A percentile compares a stretch with the other conserved stretches of the same genome.
Conservation (phyloP, 2,888 invertebrate genomes). For the Coleophora flavipennella region DNA sequence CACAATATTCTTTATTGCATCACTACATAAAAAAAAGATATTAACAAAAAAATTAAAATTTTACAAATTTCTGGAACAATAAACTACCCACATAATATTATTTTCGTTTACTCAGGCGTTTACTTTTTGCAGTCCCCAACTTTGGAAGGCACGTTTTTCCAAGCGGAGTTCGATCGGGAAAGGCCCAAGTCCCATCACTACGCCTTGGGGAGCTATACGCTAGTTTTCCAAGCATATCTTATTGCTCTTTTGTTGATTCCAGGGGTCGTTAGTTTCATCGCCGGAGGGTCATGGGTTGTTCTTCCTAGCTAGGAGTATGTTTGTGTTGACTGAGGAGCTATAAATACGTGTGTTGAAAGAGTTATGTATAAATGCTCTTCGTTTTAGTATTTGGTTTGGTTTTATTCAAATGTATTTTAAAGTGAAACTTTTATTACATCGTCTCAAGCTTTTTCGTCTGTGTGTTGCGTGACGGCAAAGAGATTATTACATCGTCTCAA, state of each 20-base stretch:
- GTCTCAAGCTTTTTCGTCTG: too few relatives aligned
- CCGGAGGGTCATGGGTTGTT: conserved; percentile 24
- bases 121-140: conserved; percentile 23
- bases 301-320: neutral
- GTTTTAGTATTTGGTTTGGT: neutral
- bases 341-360: neutral
- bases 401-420: neutral
- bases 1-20: too few relatives aligned
- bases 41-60: too few relatives aligned
- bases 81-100: conserved; percentile 27
- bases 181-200: conserved; percentile 28
- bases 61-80: too few relatives aligned
- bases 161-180: conserved; percentile 30
- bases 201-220: conserved; percentile 58
- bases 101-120: conserved; percentile 40
- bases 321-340: neutral
- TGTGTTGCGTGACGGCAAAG: too few relatives aligned
- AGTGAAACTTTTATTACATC: too few relatives aligned
- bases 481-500: too few relatives aligned
- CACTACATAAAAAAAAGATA: too few relatives aligned
- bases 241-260: conserved; percentile 72
- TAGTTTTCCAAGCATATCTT: conserved; percentile 74
- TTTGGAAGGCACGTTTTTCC: conserved; percentile 27
- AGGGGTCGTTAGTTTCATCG: conserved; percentile 70
- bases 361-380: too few relatives aligned